Evolutionary conservation across 2,113 vertebrate species (phyloP).

Genomic region (Trichechus manatus): DNA sequence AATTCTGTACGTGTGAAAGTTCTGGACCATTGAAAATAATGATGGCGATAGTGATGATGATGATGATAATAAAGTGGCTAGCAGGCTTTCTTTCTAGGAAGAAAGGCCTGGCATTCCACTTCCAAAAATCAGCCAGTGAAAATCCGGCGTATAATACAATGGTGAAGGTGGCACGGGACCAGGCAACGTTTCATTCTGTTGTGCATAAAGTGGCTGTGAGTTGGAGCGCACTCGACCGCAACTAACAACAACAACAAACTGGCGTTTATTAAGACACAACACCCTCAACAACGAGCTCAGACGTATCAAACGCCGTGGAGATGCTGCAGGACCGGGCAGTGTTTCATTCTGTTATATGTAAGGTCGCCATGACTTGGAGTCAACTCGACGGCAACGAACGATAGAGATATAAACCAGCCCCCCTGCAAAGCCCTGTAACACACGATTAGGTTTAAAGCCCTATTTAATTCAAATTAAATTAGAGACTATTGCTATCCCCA

Average conservation of each 20-base stretch:
- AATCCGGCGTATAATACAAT: too few species aligned
- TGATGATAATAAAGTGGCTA: background rate
- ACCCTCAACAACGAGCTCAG: background rate
- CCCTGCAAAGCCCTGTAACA: background rate
- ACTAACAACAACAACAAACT: too few species aligned
- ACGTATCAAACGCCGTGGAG: background rate
- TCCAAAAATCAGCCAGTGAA: too few species aligned
- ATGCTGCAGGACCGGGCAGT: background rate
- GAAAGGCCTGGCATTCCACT: too few species aligned
- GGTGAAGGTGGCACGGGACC: too few species aligned
- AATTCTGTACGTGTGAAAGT: background rate
- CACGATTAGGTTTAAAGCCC: background rate
- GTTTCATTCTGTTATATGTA: background rate
- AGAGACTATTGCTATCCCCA: background rate
- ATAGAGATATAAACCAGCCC: background rate
- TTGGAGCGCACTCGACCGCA: too few species aligned
- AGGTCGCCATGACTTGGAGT: background rate
- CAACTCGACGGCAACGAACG: background rate
- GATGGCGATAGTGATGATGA: background rate
- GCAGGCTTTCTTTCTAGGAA: background rate
- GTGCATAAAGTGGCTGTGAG: too few species aligned
- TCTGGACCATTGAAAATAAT: background rate
- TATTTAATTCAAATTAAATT: background rate
- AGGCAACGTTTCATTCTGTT: too few species aligned
- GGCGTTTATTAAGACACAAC: too few species aligned